Evolutionary conservation across 2,888 invertebrate genomes (phyloP), one percentile per base, ranked within the genome.

Genomic region (Erpobdella octoculata): DNA sequence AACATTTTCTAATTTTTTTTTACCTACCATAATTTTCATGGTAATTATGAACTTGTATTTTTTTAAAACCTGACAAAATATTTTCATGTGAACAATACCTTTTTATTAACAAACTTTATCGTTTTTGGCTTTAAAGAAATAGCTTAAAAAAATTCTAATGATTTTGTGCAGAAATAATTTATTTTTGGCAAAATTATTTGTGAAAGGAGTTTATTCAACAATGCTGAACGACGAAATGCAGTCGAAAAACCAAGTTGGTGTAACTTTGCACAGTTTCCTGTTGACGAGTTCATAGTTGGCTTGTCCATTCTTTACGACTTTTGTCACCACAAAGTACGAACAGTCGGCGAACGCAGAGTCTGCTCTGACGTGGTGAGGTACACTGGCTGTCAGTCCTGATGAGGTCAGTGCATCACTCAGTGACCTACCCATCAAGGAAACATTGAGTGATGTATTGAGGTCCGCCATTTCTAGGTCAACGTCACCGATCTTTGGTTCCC

Each of bases 191-290:
- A n/a, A n/a, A n/a, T n/a, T n/a, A n/a, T n/a, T n/a, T n/a, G n/a
- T n/a, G n/a, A n/a, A n/a, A n/a, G n/a, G n/a, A n/a, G n/a, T n/a
- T n/a, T n/a, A n/a, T n/a, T n/a, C n/a, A n/a, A n/a, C 12, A 41
- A 62, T n/a, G 62, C 28, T 33, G 31, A 62, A 35, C 21, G n/a
- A 31, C 6, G 48, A 69, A 6, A 58, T 46, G 31, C 69, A 69
- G 36, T 69, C 69, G 36, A 58, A 69, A 25, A 69, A n/a, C 69
- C 69, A 69, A 31, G 69, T 33, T 6, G 69, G 36, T 4, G 53
- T 69, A 18, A 69, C 69, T 8, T 58, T 25, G 35, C 58, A 48
- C 58, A 69, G 46, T 37, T 28, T 69, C 25, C n/a, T 69, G 69
- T 69, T 69, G 1, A 67, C 31, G 28, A 67, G 18, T 2, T 18